Evolutionary conservation across 2,797 vertebrate genomes (phyloP).

Genomic region (Choloepus didactylus): DNA sequence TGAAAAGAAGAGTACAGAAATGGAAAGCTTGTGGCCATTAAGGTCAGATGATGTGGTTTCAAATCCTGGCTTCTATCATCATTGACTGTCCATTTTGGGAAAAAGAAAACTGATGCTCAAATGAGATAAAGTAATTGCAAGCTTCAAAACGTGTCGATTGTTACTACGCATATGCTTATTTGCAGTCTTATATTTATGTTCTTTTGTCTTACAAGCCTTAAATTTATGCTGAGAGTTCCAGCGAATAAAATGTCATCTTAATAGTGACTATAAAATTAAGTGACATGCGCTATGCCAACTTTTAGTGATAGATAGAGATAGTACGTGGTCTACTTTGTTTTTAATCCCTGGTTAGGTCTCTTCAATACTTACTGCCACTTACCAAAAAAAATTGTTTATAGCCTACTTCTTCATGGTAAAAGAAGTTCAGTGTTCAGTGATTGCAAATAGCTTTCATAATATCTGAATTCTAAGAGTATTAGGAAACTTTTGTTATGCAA

Average conservation of each 20-base stretch:
- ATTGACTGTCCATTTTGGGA: not conserved
- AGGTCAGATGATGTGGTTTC: not conserved
- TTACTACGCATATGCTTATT: not conserved
- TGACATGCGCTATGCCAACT: not conserved
- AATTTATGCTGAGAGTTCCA: not conserved
- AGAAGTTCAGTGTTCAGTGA: not conserved
- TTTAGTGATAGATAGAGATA: conserved; percentile 41
- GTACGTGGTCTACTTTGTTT: not conserved
- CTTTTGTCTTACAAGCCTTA: not conserved
- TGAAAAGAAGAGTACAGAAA: not conserved
- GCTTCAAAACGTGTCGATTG: not conserved
- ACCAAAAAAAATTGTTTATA: not conserved
- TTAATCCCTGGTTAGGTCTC: not conserved
- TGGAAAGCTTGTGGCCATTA: not conserved
- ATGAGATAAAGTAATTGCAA: conserved; percentile 22
- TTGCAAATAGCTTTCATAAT: not conserved
- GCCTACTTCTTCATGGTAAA: not conserved
- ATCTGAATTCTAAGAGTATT: not conserved
- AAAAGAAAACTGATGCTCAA: not conserved
- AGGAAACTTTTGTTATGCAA: conserved; percentile 16
- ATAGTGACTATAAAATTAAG: conserved; percentile 35
- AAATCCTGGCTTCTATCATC: not conserved
- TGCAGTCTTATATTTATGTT: conserved; percentile 7
- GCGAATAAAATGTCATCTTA: not conserved
- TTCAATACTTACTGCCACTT: not conserved